Evolutionary conservation across 2,113 vertebrate species (phyloP).

Genomic region (Eudyptes chrysolophus): DNA sequence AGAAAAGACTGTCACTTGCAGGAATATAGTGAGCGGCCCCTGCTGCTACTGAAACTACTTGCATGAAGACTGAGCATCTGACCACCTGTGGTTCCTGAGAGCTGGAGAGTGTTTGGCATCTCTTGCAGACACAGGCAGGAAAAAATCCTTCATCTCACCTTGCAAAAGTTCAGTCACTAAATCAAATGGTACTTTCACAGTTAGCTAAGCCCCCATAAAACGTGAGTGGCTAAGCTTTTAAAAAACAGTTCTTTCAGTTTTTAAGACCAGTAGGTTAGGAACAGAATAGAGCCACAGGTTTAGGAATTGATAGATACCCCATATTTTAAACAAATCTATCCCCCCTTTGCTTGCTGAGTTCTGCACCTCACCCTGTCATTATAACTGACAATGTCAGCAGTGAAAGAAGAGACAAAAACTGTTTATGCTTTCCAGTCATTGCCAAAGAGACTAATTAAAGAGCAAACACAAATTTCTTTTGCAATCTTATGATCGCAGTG

Average conservation of each 20-base stretch:
- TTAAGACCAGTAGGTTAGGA: neutral
- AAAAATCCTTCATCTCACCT: neutral
- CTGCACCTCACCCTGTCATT: neutral
- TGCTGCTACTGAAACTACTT: neutral
- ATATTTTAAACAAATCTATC: neutral
- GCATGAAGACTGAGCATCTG: neutral
- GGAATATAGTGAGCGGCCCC: neutral
- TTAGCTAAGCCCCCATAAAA: neutral
- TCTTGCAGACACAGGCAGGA: neutral
- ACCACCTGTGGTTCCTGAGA: neutral
- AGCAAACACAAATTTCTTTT: neutral
- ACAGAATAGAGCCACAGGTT: neutral
- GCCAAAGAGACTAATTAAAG: neutral
- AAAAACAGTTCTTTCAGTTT: neutral
- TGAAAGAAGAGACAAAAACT: neutral
- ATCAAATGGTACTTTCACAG: neutral
- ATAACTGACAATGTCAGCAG: neutral
- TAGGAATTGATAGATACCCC: neutral
- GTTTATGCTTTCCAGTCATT: neutral
- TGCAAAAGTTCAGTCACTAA: neutral
- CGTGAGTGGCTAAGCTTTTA: neutral
- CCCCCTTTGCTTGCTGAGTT: neutral
- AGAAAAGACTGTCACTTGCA: neutral
- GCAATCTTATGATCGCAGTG: neutral
- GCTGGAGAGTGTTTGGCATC: neutral